Conservation (phyloP, 2,888 invertebrate species). For the Drosophila infuscata region DNA sequence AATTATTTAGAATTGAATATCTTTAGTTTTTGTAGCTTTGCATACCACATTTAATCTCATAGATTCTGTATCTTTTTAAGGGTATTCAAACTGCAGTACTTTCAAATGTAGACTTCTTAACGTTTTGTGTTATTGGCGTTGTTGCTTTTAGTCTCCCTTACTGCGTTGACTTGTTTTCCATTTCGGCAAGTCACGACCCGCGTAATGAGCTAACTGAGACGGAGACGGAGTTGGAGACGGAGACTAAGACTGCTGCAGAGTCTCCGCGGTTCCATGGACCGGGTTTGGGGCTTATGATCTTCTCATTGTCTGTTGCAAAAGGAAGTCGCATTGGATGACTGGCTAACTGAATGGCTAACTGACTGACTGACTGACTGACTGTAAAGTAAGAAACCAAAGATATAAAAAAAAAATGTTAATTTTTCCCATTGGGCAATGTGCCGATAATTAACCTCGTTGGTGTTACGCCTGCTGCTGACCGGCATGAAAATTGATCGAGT, state of each 20-base stretch:
- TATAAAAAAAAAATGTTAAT: slow-evolving; percentile 61
- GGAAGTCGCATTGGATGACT: slow-evolving; percentile 58
- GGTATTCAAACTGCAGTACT: slow-evolving; percentile 10
- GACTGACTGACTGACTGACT: slow-evolving; percentile 19
- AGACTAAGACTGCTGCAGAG: slow-evolving; percentile 29
- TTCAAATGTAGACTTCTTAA: neutral
- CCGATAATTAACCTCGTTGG: slow-evolving; percentile 77
- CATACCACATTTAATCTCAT: neutral
- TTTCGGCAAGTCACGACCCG: slow-evolving; percentile 80
- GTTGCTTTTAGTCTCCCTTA: slow-evolving; percentile 53
- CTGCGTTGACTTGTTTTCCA: slow-evolving; percentile 75
- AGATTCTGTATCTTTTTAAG: neutral
- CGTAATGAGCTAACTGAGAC: slow-evolving; percentile 70
- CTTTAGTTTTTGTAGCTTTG: neutral
- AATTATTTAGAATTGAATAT: neutral
- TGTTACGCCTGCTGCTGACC: slow-evolving; percentile 39
- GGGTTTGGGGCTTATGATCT: slow-evolving; percentile 68
- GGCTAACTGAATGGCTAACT: slow-evolving; percentile 28
- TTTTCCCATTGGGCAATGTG: slow-evolving; percentile 71
- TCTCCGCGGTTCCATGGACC: slow-evolving; percentile 31
- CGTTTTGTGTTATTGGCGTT: slow-evolving; percentile 24
- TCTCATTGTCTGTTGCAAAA: slow-evolving; percentile 65
- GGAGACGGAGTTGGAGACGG: neutral
- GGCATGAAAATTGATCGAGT: slow-evolving; percentile 54
- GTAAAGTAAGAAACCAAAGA: slow-evolving; percentile 14